Base-by-base conservation (phyloP, 2,888 invertebrate genomes). In the Lysandra bellargus region DNA sequence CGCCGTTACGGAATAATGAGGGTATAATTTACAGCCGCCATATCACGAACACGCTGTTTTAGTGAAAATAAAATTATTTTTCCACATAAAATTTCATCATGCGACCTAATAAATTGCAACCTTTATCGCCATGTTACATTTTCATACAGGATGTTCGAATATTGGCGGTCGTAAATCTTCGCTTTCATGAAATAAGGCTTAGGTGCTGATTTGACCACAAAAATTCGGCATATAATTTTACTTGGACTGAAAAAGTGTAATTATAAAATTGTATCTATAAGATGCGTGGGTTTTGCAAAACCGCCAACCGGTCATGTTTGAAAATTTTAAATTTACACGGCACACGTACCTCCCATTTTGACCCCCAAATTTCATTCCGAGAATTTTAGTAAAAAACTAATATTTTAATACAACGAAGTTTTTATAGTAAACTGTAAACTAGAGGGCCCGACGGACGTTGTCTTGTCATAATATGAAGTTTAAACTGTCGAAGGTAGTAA, bases 21-120 rank as follows among this genome's bases (percentile, higher is more conserved):
- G 86, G 86, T 87, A 87, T 90, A 92, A 93, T 92, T 93, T 92
- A 93, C 88, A 83, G 83, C 87, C 81, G 83, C 81, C 87, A 84
- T 92, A 91, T 93, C 91, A 89, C 88, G 85, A 90, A 92, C 92
- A 92, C 85, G 88, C 87, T 90, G 91, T 89, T 91, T 87, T 87
- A 91, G 88, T 88, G 87, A 90, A 91, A 90, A 88, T 85, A 84
- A 85, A 86, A 87, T 86, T 85, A 86, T 87, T 88, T 83, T 89
- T 87, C 84, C 85, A 88, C 85, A 86, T 88, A 87, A 85, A 87
- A 86, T 84, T 83, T 83, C 82, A 85, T 89, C 91, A 92, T 91
- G 92, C 92, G 85, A 91, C 80, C 88, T 82, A 84, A 84, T 91
- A 91, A 91, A 91, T 88, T 88, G 86, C 86, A 87, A 88, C 88